Base-by-base conservation (phyloP, 92 coral and sea anemone genomes). In the Porites lobata region DNA sequence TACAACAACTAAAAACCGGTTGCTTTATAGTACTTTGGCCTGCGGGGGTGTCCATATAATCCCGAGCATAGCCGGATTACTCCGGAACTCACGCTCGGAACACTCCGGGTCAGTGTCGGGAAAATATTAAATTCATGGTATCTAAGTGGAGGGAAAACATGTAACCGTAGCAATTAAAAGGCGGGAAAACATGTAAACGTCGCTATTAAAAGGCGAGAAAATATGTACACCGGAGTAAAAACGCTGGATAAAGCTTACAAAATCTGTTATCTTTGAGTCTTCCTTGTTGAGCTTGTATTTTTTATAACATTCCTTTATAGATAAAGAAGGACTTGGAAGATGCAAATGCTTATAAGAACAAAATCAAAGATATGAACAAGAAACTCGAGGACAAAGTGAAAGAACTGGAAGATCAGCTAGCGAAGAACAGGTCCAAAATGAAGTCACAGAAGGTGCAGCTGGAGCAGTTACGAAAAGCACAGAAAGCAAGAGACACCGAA, bases 321-420 rank as follows among this genome's bases (percentile, higher is more conserved):
- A 68, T 95, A 14, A 94, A 92, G 86, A 91, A 88, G 84, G 99
- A 96, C 50, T 81, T 93, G 32, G 98, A 95, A 47, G 99, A 96
- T 79, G 90, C 95, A 7, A 89, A 90, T 50, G 17, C 86, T 12
- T 59, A 85, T 9, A 92, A 87, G 69, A 78, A 91, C 52, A 85
- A 82, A 32, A 80, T 95, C 43, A 95, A 92, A 83, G 97, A 93
- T 20, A 86, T 87, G n/a, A 93, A 95, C 78, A 88, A 82, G 14
- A 84, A 77, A 63, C 76, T 95, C 22, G 98, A 94, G 77, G 92
- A 94, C 13, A 92, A 89, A 71, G 91, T 96, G 0, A 78, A 73
- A 64, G 92, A 87, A 58, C 90, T 89, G 4, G 94, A 92, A 65
- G 88, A 86, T 52, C 93, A 95, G 43, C 62, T 85, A 0, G 79